phyloP scores from a whole-genome alignment of 30 jellyfish, hydroid and myxozoan genomes.

The Aurelia aurita complex sp. Pacific region DNA sequence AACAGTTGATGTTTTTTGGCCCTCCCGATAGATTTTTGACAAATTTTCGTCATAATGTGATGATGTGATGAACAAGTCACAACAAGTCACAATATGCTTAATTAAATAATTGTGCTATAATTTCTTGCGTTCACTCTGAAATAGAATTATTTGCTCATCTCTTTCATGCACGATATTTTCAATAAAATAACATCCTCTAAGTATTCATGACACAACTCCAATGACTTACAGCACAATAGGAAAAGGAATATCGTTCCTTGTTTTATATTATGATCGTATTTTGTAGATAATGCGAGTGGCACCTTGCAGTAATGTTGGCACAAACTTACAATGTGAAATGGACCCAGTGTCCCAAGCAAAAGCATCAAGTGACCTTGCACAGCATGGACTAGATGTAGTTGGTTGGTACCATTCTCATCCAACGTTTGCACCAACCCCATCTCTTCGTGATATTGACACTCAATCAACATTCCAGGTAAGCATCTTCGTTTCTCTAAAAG shows the following conservation, averaged over 20 bases:
- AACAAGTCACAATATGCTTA: no score
- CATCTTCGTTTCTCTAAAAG: background rate
- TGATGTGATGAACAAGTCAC: no score
- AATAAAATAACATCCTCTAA: no score
- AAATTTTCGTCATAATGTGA: no score
- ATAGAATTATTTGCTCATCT: no score
- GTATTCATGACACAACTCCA: no score
- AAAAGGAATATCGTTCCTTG: background rate
- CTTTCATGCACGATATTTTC: no score
- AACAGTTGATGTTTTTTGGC: no score
- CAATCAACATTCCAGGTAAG: conserved; percentile 80
- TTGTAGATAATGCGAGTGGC: conserved; percentile 70
- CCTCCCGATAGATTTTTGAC: no score
- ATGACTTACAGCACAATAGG: no score
- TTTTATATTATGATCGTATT: background rate
- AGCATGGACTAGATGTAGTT: conserved; percentile 74
- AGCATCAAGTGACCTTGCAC: conserved; percentile 74
- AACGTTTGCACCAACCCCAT: conserved; percentile 83
- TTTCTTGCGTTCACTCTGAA: no score
- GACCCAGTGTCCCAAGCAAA: conserved; percentile 85
- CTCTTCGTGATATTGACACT: conserved; percentile 77
- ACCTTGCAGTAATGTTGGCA: conserved; percentile 84
- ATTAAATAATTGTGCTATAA: no score
- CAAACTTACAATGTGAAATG: conserved; percentile 85
- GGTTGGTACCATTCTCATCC: conserved; percentile 95